These are phyloP conservation scores for Scotopteryx bipunctaria DNA, from an alignment of 2,888 invertebrate species.

Conservation along the genomic window DNA sequence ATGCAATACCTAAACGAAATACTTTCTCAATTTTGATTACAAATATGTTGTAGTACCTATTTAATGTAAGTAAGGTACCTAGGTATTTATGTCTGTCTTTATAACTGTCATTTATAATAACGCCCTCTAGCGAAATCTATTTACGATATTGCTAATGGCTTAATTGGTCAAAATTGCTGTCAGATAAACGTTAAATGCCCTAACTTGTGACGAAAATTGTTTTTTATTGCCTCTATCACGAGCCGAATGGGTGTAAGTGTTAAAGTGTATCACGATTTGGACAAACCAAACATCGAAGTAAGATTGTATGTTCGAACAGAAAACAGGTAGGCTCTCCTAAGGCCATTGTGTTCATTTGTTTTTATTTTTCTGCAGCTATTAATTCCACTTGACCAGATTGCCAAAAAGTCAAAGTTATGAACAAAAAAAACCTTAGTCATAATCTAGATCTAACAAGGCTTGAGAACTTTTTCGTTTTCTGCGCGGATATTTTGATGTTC, in stretches of 20 bases:
- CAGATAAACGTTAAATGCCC: constrained; percentile 40
- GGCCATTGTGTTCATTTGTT: not conserved
- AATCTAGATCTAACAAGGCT: no score
- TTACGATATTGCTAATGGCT: constrained; percentile 6
- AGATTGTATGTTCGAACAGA: not conserved
- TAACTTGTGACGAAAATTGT: constrained; percentile 47
- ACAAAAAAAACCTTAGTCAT: no score
- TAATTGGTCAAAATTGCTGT: constrained; percentile 36
- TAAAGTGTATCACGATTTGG: constrained; percentile 46
- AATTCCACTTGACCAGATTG: no score
- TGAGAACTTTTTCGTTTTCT: no score
- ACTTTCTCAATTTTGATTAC: no score
- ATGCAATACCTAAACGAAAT: no score
- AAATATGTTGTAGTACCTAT: no score
- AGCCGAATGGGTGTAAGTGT: constrained; percentile 49
- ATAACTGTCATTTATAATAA: constrained; percentile 11
- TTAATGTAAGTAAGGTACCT: no score
- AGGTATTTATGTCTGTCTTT: constrained; percentile 2
- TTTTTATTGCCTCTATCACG: constrained; percentile 50
- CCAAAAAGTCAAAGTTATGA: no score
- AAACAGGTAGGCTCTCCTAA: not conserved
- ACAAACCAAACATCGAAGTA: constrained; percentile 17
- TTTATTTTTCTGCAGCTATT: no score
- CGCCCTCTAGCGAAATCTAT: constrained; percentile 7
- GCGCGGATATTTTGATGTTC: no score